Base-by-base conservation (phyloP, 1,140 invertebrate genomes). In the Chionoecetes opilio region DNA sequence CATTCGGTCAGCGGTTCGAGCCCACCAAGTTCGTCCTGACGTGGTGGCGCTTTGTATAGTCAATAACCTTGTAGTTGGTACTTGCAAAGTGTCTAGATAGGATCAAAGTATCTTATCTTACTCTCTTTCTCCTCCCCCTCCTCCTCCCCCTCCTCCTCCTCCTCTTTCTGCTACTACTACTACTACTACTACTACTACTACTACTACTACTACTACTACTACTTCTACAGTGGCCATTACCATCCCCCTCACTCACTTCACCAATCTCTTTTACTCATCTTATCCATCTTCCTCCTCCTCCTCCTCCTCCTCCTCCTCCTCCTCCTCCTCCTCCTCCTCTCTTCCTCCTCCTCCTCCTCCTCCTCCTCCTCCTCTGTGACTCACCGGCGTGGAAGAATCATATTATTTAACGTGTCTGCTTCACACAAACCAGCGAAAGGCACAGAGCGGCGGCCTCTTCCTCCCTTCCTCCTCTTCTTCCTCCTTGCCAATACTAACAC, bases 321-420 rank as follows among this genome's bases (percentile, higher is more conserved):
- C 37, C 82, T 8, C 82, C 82, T 8, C 82, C 82, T 8, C 82
- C 82, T 8, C 82, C 87, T 89, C 87, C 87, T 89, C 87, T 89
- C 87, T 35, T 89, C 88, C 91, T 91, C 46, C 63, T 92, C 63
- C 31, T 63, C 46, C 63, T 82, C 63, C 63, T 82, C 63, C 90
- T 82, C 63, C 90, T 82, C 46, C 63, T 82, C 46, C 31, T 34
- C 90, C 35, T 35, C 84, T 32, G 34, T n/a, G n/a, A 75, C 11
- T 75, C 8, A 75, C n/a, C 63, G 21, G n/a, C 26, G n/a, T n/a
- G 63, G 63, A 75, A 75, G 63, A 75, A 75, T 75, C 63, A 75
- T 26, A 26, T 75, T 26, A 26, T 75, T 75, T 75, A 75, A n/a
- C 63, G 63, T 75, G 63, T 75, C n/a, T 75, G 63, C 21, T 75